Base-by-base conservation (phyloP, 2,113 vertebrate genomes). In the Mesitornis unicolor region DNA sequence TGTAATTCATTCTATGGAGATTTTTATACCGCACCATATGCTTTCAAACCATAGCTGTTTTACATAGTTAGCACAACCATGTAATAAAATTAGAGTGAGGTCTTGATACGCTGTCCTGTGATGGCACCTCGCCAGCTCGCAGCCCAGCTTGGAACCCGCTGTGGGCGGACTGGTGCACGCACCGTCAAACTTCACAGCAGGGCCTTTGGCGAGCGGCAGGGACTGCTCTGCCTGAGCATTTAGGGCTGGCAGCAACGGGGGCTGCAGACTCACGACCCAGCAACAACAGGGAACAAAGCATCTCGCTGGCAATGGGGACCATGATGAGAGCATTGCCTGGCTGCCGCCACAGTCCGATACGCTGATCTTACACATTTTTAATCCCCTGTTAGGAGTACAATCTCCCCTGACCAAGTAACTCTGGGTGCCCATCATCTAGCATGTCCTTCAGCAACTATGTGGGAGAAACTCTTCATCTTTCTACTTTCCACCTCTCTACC, bases 11-110 rank as follows among this genome's bases (percentile, higher is more conserved):
- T 69, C 50, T 67, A 21, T 42, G 45, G 77, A 70, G 92, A 9
- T 92, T 95, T 93, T 96, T 95, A 69, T 82, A 36, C 63, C 45
- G 73, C 53, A 90, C 94, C 97, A 93, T 96, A 95, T 95, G 96
- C 69, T 95, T 93, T 51, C 57, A 33, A 84, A 56, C 36, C 57
- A 38, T 81, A 81, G 51, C 86, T 80, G 50, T 47, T 94, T 87
- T 67, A 93, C 82, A 91, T 36, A 68, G 82, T 70, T 90, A 87
- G 86, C 86, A 92, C 47, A 97, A 81, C 71, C 50, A n/a, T 15
- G 61, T 8, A 92, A 95, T 87, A 94, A 92, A 96, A 95, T 96
- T 94, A 96, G 92, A 87, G 84, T 24, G 35, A 81, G 93, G 82
- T 80, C 90, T 56, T 54, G 60, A 28, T 92, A 51, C 0, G 13